Evolutionary conservation across 2,888 invertebrate genomes (phyloP).

Genomic region (Panopea generosa): DNA sequence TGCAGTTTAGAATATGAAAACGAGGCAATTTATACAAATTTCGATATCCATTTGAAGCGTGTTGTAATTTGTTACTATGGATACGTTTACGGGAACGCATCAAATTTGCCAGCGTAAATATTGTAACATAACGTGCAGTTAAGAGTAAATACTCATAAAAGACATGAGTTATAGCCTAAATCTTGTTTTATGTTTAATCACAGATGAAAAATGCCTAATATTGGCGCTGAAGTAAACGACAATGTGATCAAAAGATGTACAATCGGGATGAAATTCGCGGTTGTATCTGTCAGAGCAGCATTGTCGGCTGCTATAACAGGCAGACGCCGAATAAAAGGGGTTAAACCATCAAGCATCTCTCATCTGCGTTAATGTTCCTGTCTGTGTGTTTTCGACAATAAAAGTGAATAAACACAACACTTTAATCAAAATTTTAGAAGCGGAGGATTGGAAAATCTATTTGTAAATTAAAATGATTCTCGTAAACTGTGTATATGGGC

Average conservation of each 20-base stretch:
- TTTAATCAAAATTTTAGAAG: conserved; percentile 39
- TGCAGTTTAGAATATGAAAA: too few species aligned
- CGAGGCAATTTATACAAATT: too few species aligned
- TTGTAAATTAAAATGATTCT: conserved; percentile 55
- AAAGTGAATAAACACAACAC: conserved; percentile 49
- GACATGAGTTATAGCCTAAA: conserved; percentile 51
- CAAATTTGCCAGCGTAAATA: conserved; percentile 19
- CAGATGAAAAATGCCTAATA: conserved; percentile 55
- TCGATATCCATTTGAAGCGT: background rate
- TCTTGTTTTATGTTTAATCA: conserved; percentile 60
- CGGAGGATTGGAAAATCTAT: conserved; percentile 49
- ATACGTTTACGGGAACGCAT: conserved; percentile 14
- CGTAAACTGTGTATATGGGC: conserved; percentile 48
- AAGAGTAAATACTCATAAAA: conserved; percentile 57
- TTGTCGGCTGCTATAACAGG: conserved; percentile 38
- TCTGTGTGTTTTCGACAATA: conserved; percentile 61
- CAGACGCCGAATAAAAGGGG: conserved; percentile 57
- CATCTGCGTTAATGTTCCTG: conserved; percentile 58
- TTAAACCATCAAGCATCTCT: conserved; percentile 50
- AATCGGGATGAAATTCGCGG: conserved; percentile 34
- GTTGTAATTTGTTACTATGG: conserved; percentile 11
- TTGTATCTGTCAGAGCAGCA: conserved; percentile 40
- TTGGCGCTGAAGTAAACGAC: conserved; percentile 39
- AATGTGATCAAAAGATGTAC: conserved; percentile 40
- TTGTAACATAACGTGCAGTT: conserved; percentile 48